These are phyloP conservation scores for Hemicentrotus pulcherrimus DNA, from an alignment of 35 echinoderm and acorn worm species.

Conservation along the genomic window DNA sequence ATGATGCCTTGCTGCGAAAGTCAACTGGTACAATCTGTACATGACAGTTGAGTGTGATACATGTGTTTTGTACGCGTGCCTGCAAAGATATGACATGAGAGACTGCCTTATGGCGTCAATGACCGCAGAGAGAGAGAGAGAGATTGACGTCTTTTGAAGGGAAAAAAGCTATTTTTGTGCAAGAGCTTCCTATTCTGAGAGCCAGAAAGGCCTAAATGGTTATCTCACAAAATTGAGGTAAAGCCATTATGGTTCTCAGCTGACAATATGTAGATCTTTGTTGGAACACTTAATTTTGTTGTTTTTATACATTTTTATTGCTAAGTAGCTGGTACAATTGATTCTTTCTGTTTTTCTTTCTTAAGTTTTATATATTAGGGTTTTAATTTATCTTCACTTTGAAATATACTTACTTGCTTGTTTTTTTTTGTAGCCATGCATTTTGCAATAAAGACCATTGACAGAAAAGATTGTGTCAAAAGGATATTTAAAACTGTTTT, in stretches of 20 bases:
- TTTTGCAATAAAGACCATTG: neutral
- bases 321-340: too few relatives aligned
- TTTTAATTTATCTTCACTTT: neutral
- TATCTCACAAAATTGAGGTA: neutral
- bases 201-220: neutral
- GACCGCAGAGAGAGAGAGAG: neutral
- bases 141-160: neutral
- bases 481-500: neutral
- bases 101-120: neutral
- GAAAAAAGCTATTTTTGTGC: neutral
- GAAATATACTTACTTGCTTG: neutral
- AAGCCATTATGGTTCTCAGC: neutral
- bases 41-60: neutral
- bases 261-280: neutral
- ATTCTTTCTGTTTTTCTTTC: too few relatives aligned
- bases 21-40: neutral
- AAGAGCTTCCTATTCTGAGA: neutral
- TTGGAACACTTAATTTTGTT: neutral
- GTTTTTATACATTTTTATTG: neutral
- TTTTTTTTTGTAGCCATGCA: neutral
- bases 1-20: neutral
- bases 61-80: neutral
- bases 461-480: neutral
- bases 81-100: neutral
- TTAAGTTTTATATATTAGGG: neutral